Evolutionary conservation across 2,113 vertebrate species (phyloP).

Genomic region (Sinocyclocheilus maitianheensis): DNA sequence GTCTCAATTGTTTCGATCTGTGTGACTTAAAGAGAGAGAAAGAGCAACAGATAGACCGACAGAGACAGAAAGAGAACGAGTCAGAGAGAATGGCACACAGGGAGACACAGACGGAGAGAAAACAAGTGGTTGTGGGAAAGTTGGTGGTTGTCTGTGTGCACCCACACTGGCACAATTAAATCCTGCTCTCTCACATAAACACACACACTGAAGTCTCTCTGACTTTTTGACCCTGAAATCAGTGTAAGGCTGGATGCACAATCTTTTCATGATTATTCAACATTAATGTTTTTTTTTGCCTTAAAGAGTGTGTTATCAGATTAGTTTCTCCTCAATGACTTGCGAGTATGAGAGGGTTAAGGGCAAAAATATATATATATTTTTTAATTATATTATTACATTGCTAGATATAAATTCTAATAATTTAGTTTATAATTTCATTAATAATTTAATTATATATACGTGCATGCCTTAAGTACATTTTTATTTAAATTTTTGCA

Average conservation of each 20-base stretch:
- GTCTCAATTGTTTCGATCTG: conserved; percentile 35
- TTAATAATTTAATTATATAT: too few species aligned
- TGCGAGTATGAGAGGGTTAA: background rate
- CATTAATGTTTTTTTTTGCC: too few species aligned
- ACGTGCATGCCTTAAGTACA: background rate
- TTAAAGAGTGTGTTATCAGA: background rate
- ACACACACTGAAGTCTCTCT: conserved; percentile 19
- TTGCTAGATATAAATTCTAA: background rate
- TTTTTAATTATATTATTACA: background rate
- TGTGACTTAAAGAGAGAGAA: conserved; percentile 39
- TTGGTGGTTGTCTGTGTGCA: conserved; percentile 45
- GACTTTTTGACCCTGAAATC: conserved; percentile 22
- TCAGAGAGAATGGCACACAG: conserved; percentile 26
- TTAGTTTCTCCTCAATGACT: background rate
- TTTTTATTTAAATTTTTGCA: background rate
- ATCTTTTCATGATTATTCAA: background rate
- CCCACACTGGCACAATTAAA: conserved; percentile 14
- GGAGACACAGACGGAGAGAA: conserved; percentile 22
- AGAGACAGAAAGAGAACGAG: conserved; percentile 43
- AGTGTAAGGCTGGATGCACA: background rate
- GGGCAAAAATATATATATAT: too few species aligned
- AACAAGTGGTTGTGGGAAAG: conserved; percentile 45
- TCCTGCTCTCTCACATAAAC: conserved; percentile 17
- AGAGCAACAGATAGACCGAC: conserved; percentile 41
- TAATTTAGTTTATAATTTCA: background rate